Percentiles rank a stretch among this genome's conserved stretches.
phyloP scores from a whole-genome alignment of 92 coral and sea anemone species.

The Siderastrea siderea region DNA sequence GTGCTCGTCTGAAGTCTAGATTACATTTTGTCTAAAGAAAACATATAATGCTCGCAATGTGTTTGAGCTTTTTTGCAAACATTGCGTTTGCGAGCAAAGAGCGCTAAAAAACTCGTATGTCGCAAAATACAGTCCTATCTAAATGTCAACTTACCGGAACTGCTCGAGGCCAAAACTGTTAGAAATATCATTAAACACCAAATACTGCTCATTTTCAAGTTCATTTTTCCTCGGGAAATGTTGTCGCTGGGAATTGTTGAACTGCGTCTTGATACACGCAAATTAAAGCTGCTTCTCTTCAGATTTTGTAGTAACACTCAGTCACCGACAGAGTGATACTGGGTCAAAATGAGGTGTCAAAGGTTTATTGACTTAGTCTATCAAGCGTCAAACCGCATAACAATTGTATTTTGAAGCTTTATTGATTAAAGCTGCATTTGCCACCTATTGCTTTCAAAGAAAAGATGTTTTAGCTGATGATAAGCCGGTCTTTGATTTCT shows the following conservation, averaged over 20 bases:
- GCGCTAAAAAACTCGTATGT: background rate
- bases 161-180: constrained; percentile 1
- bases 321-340: constrained; percentile 44
- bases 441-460: constrained; percentile 21
- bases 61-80: background rate
- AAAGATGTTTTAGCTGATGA: background rate
- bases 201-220: background rate
- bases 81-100: background rate
- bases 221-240: background rate
- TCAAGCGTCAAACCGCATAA: constrained; percentile 15
- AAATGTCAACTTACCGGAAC: constrained; percentile 23
- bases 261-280: background rate
- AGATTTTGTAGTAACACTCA: background rate
- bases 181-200: background rate
- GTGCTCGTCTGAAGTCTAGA: background rate
- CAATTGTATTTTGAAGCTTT: constrained; percentile 9
- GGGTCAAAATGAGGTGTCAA: constrained; percentile 26
- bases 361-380: constrained; percentile 21
- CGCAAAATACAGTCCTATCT: background rate
- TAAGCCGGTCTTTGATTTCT: constrained; percentile 3
- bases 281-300: constrained; percentile 28
- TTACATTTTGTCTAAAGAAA: background rate
- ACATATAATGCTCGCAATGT: background rate
- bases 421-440: background rate
- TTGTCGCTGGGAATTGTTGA: background rate